These are phyloP conservation scores for Drosophila hamatofila DNA, from an alignment of 2,888 invertebrate genomes.

Conservation along the genomic window DNA sequence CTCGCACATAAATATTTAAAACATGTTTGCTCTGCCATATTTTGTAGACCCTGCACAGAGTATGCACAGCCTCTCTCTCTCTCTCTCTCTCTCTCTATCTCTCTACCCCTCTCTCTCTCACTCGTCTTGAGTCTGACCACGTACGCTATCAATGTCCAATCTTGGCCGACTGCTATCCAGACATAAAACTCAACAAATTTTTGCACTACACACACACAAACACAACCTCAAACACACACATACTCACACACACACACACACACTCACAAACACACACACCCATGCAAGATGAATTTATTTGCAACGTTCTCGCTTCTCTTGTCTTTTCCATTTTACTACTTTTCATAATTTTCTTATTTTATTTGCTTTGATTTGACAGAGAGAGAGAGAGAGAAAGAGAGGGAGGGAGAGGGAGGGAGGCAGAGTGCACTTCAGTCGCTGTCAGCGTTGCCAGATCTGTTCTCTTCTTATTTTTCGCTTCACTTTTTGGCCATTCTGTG, in stretches of 20 bases:
- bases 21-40: slow-evolving; percentile 68
- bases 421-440: slow-evolving; percentile 11
- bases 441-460: slow-evolving; percentile 13
- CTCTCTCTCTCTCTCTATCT: background rate
- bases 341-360: slow-evolving; percentile 72
- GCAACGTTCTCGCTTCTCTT: slow-evolving; percentile 7
- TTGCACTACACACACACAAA: slow-evolving; percentile 16
- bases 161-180: slow-evolving; percentile 37
- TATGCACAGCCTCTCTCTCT: background rate
- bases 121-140: slow-evolving; percentile 52
- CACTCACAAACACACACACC: slow-evolving; percentile 18
- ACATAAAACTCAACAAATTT: slow-evolving; percentile 33
- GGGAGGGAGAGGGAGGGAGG: background rate
- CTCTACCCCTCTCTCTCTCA: background rate
- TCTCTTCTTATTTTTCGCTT: background rate
- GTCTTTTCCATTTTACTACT: slow-evolving; percentile 20
- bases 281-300: slow-evolving; percentile 63
- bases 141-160: slow-evolving; percentile 74
- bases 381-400: too few species aligned
- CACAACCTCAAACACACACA: background rate
- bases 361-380: slow-evolving; percentile 59
- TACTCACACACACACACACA: background rate
- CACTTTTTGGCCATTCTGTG: slow-evolving; percentile 16
- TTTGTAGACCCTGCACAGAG: slow-evolving; percentile 19
- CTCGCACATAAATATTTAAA: slow-evolving; percentile 64